A percentile compares a stretch with the other conserved stretches of the same genome.
Conservation (phyloP, 2,888 invertebrate species). For the Acanthosepion lycidas region DNA sequence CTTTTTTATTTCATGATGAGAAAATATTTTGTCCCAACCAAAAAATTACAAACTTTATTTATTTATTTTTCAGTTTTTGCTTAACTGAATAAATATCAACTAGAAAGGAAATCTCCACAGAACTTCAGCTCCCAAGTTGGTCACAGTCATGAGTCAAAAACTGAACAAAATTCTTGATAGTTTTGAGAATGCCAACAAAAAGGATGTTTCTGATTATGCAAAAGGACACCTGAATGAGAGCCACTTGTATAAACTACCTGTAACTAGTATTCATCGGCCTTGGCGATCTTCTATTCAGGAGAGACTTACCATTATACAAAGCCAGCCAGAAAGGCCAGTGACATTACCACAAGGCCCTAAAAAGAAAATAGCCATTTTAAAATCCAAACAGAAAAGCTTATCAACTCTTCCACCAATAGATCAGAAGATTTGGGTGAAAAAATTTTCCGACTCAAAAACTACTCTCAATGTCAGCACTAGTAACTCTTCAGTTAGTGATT, state of each 20-base stretch:
- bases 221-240: neutral
- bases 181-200: constrained; percentile 8
- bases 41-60: constrained; percentile 57
- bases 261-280: neutral
- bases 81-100: too few relatives aligned
- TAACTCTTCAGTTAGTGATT: neutral
- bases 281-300: neutral
- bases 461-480: neutral
- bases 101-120: too few relatives aligned
- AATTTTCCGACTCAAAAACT: neutral
- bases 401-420: neutral
- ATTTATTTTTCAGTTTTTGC: too few relatives aligned
- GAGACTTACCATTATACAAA: neutral
- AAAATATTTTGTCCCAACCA: too few relatives aligned
- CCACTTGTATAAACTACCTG: neutral
- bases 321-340: neutral
- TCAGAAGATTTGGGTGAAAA: neutral
- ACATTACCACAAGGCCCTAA: neutral
- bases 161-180: neutral
- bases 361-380: neutral
- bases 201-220: neutral
- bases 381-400: neutral
- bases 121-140: neutral
- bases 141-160: neutral
- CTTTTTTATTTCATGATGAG: too few relatives aligned